Conservation (phyloP, 1,140 invertebrate genomes). For the Drosophila trapezifrons region DNA sequence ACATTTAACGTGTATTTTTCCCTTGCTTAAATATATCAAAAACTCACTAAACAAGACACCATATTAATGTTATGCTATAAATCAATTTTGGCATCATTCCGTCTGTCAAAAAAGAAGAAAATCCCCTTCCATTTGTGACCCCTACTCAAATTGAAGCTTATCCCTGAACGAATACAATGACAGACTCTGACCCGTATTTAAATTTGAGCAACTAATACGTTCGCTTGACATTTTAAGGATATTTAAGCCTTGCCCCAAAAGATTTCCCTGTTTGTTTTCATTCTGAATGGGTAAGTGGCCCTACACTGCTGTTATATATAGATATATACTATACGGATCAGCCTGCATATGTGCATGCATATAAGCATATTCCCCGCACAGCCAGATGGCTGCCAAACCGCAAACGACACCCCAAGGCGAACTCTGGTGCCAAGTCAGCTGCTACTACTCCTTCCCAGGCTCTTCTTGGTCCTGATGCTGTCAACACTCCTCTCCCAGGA, state of each 20-base stretch:
- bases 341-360: conserved; percentile 30
- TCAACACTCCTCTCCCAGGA: conserved; percentile 41
- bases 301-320: not conserved
- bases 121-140: not conserved
- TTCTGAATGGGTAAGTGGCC: conserved; percentile 18
- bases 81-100: not conserved
- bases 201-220: conserved; percentile 19
- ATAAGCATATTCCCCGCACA: conserved; percentile 19
- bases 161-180: not conserved
- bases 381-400: conserved; percentile 30
- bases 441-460: conserved; percentile 18
- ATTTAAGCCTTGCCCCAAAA: conserved; percentile 20
- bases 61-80: not conserved
- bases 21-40: not conserved
- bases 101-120: not conserved
- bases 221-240: conserved; percentile 31
- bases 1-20: too few relatives aligned
- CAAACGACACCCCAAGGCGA: conserved; percentile 51
- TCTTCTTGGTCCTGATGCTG: conserved; percentile 21
- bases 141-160: not conserved
- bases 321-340: conserved; percentile 2
- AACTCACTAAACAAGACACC: not conserved
- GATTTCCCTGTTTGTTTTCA: conserved; percentile 11
- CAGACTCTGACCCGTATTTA: conserved; percentile 3
- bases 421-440: conserved; percentile 27